phyloP scores from a whole-genome alignment of 2,113 vertebrate genomes.

The Nycticryphes semicollaris region DNA sequence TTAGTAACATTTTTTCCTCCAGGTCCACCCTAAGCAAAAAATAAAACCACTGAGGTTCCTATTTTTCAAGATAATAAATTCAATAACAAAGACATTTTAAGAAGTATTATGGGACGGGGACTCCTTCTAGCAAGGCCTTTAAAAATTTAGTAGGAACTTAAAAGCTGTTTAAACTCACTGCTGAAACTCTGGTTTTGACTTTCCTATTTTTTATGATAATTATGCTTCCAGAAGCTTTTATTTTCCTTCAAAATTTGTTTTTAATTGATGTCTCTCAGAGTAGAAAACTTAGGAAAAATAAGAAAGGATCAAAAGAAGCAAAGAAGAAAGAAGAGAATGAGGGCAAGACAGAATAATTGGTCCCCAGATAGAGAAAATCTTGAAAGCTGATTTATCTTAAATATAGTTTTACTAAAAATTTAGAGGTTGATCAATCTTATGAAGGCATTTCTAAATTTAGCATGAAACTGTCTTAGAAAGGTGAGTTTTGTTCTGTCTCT shows the following conservation, averaged over 20 bases:
- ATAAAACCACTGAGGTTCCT: background rate
- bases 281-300: background rate
- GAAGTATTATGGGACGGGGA: background rate
- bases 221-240: background rate
- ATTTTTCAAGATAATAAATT: background rate
- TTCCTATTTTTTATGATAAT: background rate
- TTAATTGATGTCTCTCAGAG: background rate
- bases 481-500: background rate
- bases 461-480: background rate
- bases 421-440: fast-evolving
- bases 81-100: background rate
- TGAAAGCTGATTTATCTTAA: background rate
- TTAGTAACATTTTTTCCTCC: background rate
- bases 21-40: background rate
- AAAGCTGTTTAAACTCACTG: background rate
- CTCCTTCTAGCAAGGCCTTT: background rate
- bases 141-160: background rate
- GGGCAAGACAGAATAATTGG: background rate
- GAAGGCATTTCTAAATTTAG: background rate
- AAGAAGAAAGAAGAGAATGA: background rate
- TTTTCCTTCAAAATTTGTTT: background rate
- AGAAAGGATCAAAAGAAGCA: background rate
- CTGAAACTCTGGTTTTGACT: background rate
- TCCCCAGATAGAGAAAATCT: background rate
- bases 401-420: background rate